Base-by-base conservation (phyloP, 2,797 vertebrate genomes). In the Melanotaenia trifasciata region DNA sequence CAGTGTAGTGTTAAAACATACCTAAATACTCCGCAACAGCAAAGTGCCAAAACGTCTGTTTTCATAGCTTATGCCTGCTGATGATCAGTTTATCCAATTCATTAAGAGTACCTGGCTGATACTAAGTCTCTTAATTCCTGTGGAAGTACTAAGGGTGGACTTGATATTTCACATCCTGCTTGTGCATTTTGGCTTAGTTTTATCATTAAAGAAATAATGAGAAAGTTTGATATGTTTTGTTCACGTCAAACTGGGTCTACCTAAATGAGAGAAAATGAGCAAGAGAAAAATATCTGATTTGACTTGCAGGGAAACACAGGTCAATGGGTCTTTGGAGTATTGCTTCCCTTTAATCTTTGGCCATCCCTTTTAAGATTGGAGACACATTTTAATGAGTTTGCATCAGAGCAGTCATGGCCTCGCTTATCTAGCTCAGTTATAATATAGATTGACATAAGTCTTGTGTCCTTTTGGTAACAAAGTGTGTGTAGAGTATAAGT, bases 361-460 rank as follows among this genome's bases (percentile, higher is more conserved):
- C n/a, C 62, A 22, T 70, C 64, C 20, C 51, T 60, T 56, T 69
- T n/a, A 59, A 69, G 58, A 66, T 54, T 24, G 70, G 30, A 70
- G 24, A 43, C 66, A 26, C n/a, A 10, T 72, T 84, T 82, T 79
- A 74, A 84, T 84, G 74, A 80, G 70, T 18, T 10, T 11, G 16
- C 38, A 14, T 70, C 35, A 28, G 14, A 38, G 33, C 63, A 38
- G 3, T 30, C 43, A 51, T 61, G 6, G 38, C 30, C 33, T 67
- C 59, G 7, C 43, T 53, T 22, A 66, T 60, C 38, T 45, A 4
- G 58, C 58, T 24, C 26, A 59, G 68, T 62, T 45, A 60, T 18
- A 1, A 24, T 38, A 70, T 68, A 66, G 5, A 67, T 70, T 3
- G 51, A 43, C 16, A 67, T 11, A 64, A n/a, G 18, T 63, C 24